Evolutionary conservation across 1,140 invertebrate species (phyloP).

Genomic region (Medauroidea extradentata): DNA sequence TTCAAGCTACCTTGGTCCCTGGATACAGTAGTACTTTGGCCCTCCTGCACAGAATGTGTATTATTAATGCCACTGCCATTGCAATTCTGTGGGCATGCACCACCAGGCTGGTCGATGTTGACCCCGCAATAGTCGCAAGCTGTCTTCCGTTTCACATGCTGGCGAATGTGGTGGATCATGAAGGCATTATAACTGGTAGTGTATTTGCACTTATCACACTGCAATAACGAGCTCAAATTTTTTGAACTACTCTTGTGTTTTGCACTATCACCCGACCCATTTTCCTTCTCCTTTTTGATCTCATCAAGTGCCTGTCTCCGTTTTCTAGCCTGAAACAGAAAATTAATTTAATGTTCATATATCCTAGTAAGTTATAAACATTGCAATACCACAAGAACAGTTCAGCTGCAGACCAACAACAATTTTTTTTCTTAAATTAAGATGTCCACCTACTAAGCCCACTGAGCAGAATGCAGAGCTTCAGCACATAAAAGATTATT

Average conservation of each 20-base stretch:
- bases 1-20: no score
- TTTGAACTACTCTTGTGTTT: conserved; percentile 10
- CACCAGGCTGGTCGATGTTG: background rate
- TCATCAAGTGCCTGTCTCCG: conserved; percentile 19
- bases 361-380: no score
- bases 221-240: conserved; percentile 30
- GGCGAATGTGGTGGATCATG: conserved; percentile 35
- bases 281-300: conserved; percentile 9
- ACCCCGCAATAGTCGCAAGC: conserved; percentile 6
- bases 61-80: no score
- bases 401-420: no score
- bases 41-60: no score
- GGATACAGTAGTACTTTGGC: no score
- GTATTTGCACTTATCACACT: conserved; percentile 44
- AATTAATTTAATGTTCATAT: no score
- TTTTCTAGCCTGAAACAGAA: conserved; percentile 22
- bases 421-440: no score
- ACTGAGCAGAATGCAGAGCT: no score
- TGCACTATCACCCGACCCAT: background rate
- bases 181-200: conserved; percentile 39
- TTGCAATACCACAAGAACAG: no score
- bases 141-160: conserved; percentile 27
- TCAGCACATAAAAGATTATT: no score
- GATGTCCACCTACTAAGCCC: no score
- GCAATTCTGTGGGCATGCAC: conserved; percentile 6